Evolutionary conservation across 2,113 vertebrate genomes (phyloP), one percentile per base, ranked within the genome.

Genomic region (Rhabdornis inornatus): DNA sequence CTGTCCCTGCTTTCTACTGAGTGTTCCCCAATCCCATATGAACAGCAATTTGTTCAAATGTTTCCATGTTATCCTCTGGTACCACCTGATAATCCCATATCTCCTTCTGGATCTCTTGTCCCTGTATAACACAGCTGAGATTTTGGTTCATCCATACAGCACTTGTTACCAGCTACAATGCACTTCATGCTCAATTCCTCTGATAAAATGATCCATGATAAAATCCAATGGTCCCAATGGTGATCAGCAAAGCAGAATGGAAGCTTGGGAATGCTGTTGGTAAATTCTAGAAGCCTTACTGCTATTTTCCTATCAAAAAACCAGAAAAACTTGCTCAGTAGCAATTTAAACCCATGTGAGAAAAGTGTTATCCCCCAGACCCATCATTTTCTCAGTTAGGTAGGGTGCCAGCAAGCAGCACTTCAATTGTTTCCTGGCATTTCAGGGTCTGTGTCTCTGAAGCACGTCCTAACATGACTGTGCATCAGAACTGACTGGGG

Each of bases 31-130:
- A 47, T 7, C 42, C 39, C 33, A 12, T 9, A n/a, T 2, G 24
- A 56, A 13, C 33, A 68, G 56, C 53, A 60, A 27, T 20, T 83
- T 27, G 8, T 37, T 35, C 60, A 75, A 45, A 21, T 6, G 6
- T 27, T 37, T 56, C 61, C 10, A 0, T 12, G 37, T 31, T 27
- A 17, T 22, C 53, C 37, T 53, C 71, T 61, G 22, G 40, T 47
- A 18, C 33, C 2, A 0, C 49, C 11, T n/a, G 69, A 16, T 17
- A 33, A 19, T 18, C 40, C 27, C 9, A 1, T 6, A 20, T 28
- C 28, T 45, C 49, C 50, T 71, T 5, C 70, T 65, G 14, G 24
- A 49, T 45, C n/a, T 77, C 72, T 19, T 25, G 10, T n/a, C 24
- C 31, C 66, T 40, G 2, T 33, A 15, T 15, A 37, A 40, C 61